Evolutionary conservation across 1,140 invertebrate genomes (phyloP).

Genomic region (Lepidurus apus): DNA sequence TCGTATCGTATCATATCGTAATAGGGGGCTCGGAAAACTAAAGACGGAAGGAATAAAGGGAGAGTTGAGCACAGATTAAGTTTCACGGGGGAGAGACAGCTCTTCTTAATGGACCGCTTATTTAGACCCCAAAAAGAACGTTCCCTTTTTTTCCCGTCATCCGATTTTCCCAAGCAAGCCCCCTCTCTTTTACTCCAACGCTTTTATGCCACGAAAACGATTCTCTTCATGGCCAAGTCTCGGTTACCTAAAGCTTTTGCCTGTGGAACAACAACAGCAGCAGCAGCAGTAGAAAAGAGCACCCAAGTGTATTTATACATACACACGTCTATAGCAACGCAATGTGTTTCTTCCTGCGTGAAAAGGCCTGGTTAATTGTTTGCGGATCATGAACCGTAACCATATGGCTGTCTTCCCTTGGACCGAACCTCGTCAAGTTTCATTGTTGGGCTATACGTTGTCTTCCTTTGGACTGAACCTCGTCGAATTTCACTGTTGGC

Average conservation of each 20-base stretch:
- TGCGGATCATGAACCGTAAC: slow-evolving; percentile 1
- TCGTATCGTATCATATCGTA: neutral
- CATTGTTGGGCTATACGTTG: neutral
- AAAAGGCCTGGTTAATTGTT: neutral
- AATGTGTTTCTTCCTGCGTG: neutral
- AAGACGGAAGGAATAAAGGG: slow-evolving; percentile 2
- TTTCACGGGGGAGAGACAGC: slow-evolving; percentile 2
- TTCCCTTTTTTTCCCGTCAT: neutral
- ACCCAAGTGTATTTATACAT: neutral
- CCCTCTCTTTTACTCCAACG: slow-evolving; percentile 6
- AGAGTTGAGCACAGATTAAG: neutral
- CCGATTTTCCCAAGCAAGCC: neutral
- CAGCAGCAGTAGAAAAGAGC: neutral
- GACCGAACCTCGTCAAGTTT: neutral
- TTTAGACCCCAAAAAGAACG: neutral
- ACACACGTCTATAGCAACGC: neutral
- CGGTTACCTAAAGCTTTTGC: neutral
- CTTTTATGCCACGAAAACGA: slow-evolving; percentile 3
- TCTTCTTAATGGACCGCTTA: slow-evolving; percentile 12
- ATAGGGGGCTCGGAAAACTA: neutral
- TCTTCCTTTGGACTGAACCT: too few species aligned
- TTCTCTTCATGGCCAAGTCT: neutral
- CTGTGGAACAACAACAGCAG: neutral
- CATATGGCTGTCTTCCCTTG: neutral
- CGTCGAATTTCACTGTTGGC: neutral